A percentile compares a stretch with the other conserved stretches of the same genome.
phyloP scores from a whole-genome alignment of 2,113 vertebrate genomes.

The Eurypyga helias region DNA sequence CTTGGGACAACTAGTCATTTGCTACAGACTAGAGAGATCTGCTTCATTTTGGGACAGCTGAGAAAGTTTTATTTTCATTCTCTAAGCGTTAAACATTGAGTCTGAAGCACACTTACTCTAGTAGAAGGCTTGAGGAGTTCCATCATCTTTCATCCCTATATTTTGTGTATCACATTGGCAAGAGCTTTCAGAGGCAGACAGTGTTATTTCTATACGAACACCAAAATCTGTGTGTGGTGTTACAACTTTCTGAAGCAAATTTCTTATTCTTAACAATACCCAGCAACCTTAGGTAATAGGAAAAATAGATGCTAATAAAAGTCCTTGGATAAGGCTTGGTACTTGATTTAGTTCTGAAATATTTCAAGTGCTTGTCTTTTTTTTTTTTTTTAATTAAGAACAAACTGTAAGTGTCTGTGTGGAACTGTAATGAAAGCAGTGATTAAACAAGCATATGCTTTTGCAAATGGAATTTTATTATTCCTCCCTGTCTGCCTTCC shows the following conservation, averaged over 20 bases:
- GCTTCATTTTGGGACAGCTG: neutral
- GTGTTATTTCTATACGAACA: neutral
- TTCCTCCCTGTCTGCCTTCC: rapidly evolving
- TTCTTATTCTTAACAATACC: too few species aligned
- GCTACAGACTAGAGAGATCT: neutral
- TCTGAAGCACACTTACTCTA: neutral
- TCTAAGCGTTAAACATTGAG: rapidly evolving
- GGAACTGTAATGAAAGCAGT: neutral
- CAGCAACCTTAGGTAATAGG: neutral
- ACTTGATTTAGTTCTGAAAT: neutral
- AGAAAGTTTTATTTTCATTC: too few species aligned
- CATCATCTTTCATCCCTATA: neutral
- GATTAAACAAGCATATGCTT: neutral
- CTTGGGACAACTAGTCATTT: neutral
- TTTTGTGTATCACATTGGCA: neutral
- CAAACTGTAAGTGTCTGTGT: neutral
- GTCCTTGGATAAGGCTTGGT: neutral
- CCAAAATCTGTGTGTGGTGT: neutral
- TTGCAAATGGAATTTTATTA: neutral
- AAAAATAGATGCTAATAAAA: neutral
- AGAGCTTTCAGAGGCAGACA: neutral
- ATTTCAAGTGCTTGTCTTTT: neutral
- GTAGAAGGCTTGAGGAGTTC: neutral
- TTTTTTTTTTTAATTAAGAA: neutral
- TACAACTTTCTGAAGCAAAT: neutral